Evolutionary conservation across 2,888 invertebrate species (phyloP).

Genomic region (Macrosoma leucophasiata): DNA sequence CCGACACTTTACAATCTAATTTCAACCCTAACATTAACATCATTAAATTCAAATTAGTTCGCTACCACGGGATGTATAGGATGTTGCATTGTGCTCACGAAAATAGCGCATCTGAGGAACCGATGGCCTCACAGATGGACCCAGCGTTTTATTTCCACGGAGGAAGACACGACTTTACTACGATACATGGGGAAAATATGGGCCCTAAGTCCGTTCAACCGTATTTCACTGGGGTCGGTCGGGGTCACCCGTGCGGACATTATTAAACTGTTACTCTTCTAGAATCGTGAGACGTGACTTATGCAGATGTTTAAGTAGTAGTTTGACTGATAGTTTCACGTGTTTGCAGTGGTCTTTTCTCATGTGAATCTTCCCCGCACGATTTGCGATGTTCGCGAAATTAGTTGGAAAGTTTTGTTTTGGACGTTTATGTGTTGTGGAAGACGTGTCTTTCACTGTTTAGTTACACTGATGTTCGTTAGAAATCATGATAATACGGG

Average conservation of each 20-base stretch:
- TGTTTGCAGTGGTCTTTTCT: constrained; percentile 64
- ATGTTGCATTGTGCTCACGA: constrained; percentile 30
- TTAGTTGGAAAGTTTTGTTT: constrained; percentile 59
- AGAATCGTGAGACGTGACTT: constrained; percentile 71
- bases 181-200: constrained; percentile 72
- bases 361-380: constrained; percentile 66
- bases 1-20: constrained; percentile 11
- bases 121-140: constrained; percentile 75
- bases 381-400: constrained; percentile 48
- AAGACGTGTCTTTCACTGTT: too few species aligned
- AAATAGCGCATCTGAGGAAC: constrained; percentile 71
- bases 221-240: constrained; percentile 68
- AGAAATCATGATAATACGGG: too few species aligned
- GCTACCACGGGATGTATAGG: constrained; percentile 22
- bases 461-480: too few species aligned
- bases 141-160: constrained; percentile 73
- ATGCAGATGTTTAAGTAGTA: constrained; percentile 71
- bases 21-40: neutral
- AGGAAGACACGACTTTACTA: constrained; percentile 72
- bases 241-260: constrained; percentile 67
- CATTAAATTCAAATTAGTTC: constrained; percentile 11
- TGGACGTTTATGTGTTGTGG: constrained; percentile 25
- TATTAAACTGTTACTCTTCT: constrained; percentile 71
- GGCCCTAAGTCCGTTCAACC: constrained; percentile 67
- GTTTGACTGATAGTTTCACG: constrained; percentile 71